A percentile compares a stretch with the other conserved stretches of the same genome.
Evolutionary conservation across 35 echinoderm and acorn worm genomes (phyloP).

Genomic region (Lytechinus pictus): DNA sequence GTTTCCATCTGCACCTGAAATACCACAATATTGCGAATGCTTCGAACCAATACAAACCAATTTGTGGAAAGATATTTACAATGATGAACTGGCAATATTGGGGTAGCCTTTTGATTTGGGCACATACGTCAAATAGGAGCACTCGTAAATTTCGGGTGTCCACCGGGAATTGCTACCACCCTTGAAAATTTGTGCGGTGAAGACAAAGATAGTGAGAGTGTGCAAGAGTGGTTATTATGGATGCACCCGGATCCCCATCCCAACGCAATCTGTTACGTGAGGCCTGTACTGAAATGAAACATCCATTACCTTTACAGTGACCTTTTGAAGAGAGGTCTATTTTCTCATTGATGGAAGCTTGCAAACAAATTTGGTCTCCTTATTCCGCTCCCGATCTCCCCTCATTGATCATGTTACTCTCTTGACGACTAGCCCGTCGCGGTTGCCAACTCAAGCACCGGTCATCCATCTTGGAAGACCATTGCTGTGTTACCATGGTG

Average conservation of each 20-base stretch:
- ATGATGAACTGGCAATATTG: background rate
- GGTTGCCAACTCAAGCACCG: background rate
- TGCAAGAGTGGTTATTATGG: background rate
- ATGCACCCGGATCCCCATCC: background rate
- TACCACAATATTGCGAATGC: background rate
- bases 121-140: background rate
- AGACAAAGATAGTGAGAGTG: background rate
- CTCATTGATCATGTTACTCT: background rate
- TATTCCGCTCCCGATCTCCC: background rate
- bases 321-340: background rate
- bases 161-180: background rate
- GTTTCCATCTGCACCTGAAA: background rate
- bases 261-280: constrained; percentile 1
- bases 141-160: background rate
- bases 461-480: background rate
- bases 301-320: background rate
- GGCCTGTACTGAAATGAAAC: background rate
- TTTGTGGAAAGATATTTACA: background rate
- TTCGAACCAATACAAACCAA: background rate
- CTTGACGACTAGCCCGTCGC: background rate
- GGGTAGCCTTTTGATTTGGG: background rate
- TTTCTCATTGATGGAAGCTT: constrained; percentile 12
- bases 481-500: background rate
- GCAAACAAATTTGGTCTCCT: background rate
- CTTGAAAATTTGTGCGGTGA: background rate